Evolutionary conservation across 2,797 vertebrate species (phyloP).

Genomic region (Prionace glauca): DNA sequence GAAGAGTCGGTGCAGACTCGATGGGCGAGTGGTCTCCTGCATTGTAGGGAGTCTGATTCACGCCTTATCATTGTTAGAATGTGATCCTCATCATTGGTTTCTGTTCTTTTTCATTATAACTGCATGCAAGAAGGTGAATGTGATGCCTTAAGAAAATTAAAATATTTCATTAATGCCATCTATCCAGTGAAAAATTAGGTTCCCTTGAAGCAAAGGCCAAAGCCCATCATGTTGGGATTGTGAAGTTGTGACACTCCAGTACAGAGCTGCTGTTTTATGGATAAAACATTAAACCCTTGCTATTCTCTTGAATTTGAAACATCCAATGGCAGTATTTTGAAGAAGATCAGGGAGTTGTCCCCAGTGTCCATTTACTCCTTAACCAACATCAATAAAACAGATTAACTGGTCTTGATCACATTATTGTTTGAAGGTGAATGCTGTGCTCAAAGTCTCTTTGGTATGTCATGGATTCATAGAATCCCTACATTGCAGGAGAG

Average conservation of each 20-base stretch:
- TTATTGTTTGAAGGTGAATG: no score
- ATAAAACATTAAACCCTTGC: not conserved
- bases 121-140: not conserved
- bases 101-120: not conserved
- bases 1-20: no score
- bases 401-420: no score
- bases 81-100: not conserved
- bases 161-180: not conserved
- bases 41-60: no score
- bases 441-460: no score
- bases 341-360: not conserved
- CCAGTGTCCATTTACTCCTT: no score
- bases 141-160: not conserved
- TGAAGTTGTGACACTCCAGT: not conserved
- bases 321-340: not conserved
- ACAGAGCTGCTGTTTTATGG: not conserved
- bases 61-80: not conserved
- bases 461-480: no score
- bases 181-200: not conserved
- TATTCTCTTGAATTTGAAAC: not conserved
- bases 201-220: not conserved
- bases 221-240: not conserved
- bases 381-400: no score
- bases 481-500: no score
- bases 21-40: no score